Evolutionary conservation across 2,797 vertebrate genomes (phyloP).

Genomic region (Tapera naevia): DNA sequence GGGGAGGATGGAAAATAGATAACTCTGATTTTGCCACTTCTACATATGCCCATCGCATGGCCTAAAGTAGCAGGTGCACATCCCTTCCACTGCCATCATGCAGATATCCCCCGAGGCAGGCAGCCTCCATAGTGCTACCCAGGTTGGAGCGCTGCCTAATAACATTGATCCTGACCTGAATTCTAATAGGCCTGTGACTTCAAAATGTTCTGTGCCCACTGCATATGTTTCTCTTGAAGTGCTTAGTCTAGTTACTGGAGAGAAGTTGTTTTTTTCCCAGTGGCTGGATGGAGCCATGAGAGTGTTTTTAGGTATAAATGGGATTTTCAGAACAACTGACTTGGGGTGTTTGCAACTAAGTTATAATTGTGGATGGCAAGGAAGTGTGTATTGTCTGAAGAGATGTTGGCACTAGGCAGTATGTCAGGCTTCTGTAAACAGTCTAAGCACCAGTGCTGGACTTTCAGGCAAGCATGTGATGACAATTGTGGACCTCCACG

Average conservation of each 20-base stretch:
- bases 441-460: neutral
- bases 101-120: neutral
- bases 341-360: neutral
- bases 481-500: neutral
- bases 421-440: neutral
- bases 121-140: slow-evolving; percentile 10
- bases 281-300: neutral
- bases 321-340: neutral
- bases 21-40: neutral
- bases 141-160: slow-evolving; percentile 22
- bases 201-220: neutral
- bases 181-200: slow-evolving; percentile 20
- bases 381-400: neutral
- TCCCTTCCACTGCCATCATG: slow-evolving; percentile 8
- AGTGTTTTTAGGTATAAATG: neutral
- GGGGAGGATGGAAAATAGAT: neutral
- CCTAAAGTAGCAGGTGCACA: slow-evolving; percentile 13
- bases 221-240: neutral
- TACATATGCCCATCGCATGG: neutral
- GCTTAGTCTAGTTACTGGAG: neutral
- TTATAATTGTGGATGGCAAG: neutral
- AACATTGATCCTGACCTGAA: slow-evolving; percentile 32
- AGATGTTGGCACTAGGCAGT: neutral
- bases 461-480: neutral
- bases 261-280: neutral